Evolutionary conservation across 2,888 invertebrate genomes (phyloP), one percentile per base, ranked within the genome.

Genomic region (Cotesia congregata): DNA sequence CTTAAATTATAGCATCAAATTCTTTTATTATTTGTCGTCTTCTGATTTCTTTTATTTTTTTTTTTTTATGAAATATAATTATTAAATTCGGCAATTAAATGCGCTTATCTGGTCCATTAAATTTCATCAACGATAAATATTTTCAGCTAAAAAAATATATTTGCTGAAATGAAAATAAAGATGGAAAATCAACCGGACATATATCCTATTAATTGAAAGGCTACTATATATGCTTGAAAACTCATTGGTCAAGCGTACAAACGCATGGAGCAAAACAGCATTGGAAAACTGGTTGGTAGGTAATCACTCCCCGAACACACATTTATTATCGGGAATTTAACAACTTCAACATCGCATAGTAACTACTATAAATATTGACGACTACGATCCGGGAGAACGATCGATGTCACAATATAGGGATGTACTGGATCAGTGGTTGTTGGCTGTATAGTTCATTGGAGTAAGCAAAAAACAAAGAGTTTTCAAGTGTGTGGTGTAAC

Each of bases 271-370:
- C 70, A 67, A 67, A 76, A 76, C 59, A 50, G 60, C 40, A 50
- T 60, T 62, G 59, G 17, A 64, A 61, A 41, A 59, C 72, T 38
- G 61, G 65, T 17, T 60, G 20, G 40, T 72, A 65, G 72, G 77
- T 81, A 81, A 82, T 82, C 82, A 81, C 81, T 82, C 82, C 82
- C 80, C 72, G 72, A 82, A 80, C 79, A 81, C 81, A 83, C 86
- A 85, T 88, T 87, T 86, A 87, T 87, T 87, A 88, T 87, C 85
- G 84, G 84, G 85, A 83, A 87, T 88, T 88, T 86, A 86, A 87
- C 86, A 85, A 84, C 86, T 87, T 86, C 85, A 84, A 85, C 85
- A 85, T 85, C 85, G 83, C 80, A 71, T 71, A 68, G 73, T 74
- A 80, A 77, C 70, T 83, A 80, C 83, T 82, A 84, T 83, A 83